Conservation (phyloP, 2,113 vertebrate species). For the Dipodomys spectabilis region DNA sequence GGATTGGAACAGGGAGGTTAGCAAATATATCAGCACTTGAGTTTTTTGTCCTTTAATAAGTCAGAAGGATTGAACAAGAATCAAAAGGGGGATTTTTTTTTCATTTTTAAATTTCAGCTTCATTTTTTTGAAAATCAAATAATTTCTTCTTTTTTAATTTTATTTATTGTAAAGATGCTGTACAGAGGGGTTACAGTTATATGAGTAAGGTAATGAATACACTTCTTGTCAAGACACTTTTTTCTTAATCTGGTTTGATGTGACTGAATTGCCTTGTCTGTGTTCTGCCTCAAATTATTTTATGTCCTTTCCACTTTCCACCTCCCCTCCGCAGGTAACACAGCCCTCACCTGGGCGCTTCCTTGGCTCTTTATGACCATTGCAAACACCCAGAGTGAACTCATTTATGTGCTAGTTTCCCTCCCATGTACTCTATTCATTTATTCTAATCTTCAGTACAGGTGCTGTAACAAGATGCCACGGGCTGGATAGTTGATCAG, state of each 20-base stretch:
- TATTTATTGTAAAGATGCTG: too few relatives aligned
- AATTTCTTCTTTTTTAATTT: not conserved
- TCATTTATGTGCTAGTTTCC: not conserved
- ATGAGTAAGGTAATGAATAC: too few relatives aligned
- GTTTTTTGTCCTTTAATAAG: not conserved
- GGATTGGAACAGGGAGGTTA: not conserved
- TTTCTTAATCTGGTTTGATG: not conserved
- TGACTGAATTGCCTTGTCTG: not conserved
- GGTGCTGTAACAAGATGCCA: not conserved
- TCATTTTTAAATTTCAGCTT: too few relatives aligned
- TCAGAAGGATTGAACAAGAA: not conserved
- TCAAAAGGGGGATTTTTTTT: too few relatives aligned
- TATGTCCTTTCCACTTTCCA: too few relatives aligned
- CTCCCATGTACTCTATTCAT: not conserved
- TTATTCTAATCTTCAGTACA: not conserved
- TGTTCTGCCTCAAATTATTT: not conserved
- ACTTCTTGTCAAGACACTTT: not conserved
- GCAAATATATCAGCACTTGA: not conserved
- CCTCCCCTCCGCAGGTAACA: too few relatives aligned
- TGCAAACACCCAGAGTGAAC: not conserved
- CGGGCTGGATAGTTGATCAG: not conserved
- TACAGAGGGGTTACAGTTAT: too few relatives aligned
- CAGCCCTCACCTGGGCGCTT: not conserved
- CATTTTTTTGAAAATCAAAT: not conserved
- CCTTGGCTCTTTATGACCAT: not conserved